Evolutionary conservation across 1,140 invertebrate genomes (phyloP).

Genomic region (Dufourea novaeangliae): DNA sequence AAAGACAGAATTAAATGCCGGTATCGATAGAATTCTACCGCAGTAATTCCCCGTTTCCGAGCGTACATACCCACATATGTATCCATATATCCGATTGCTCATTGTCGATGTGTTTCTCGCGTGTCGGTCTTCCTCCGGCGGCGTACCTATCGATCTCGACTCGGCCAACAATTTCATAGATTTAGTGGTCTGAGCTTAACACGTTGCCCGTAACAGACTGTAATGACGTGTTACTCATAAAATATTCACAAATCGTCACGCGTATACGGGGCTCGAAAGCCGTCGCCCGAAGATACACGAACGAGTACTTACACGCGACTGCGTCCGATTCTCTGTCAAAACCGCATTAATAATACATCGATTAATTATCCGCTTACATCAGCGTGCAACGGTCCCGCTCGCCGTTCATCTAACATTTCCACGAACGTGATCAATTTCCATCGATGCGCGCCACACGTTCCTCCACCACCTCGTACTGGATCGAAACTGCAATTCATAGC

Average conservation of each 20-base stretch:
- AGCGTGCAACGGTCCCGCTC: neutral
- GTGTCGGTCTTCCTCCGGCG: constrained; percentile 14
- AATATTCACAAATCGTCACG: constrained; percentile 57
- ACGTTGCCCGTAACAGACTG: constrained; percentile 52
- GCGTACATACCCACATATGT: too few relatives aligned
- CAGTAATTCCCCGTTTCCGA: neutral
- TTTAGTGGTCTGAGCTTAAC: constrained; percentile 59
- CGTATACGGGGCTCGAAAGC: constrained; percentile 27
- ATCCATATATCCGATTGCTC: too few relatives aligned
- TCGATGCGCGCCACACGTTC: neutral
- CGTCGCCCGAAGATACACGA: constrained; percentile 44
- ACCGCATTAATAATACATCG: constrained; percentile 63
- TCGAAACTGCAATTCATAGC: constrained; percentile 17
- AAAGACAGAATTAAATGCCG: too few relatives aligned
- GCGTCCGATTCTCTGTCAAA: constrained; percentile 52
- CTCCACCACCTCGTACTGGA: too few relatives aligned
- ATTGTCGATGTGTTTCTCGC: constrained; percentile 44
- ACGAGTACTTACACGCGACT: constrained; percentile 48
- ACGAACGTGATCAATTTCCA: constrained; percentile 54
- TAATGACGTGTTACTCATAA: constrained; percentile 49
- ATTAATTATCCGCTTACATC: constrained; percentile 63
- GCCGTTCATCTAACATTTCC: constrained; percentile 35
- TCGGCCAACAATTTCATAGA: constrained; percentile 59
- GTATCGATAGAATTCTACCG: neutral
- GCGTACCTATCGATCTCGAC: constrained; percentile 40